phyloP scores from a whole-genome alignment of 2,888 invertebrate genomes.

The Lithosia quadra region DNA sequence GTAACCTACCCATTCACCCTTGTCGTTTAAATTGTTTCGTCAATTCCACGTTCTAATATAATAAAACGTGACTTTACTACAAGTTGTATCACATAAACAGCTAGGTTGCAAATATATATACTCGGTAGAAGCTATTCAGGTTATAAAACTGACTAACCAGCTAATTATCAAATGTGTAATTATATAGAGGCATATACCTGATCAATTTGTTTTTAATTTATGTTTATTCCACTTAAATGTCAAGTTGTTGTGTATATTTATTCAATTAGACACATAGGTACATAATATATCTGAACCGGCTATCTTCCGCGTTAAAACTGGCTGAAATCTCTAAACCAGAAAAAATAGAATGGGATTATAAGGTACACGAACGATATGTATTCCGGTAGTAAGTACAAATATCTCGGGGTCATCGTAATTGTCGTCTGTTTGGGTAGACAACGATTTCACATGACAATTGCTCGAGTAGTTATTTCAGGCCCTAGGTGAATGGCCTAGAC shows the following conservation, averaged over 20 bases:
- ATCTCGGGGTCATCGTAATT: conserved; percentile 44
- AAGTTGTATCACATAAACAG: conserved; percentile 30
- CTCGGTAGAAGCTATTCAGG: conserved; percentile 34
- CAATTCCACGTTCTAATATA: conserved; percentile 32
- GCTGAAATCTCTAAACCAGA: conserved; percentile 32
- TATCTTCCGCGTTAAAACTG: conserved; percentile 44
- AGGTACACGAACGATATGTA: conserved; percentile 58
- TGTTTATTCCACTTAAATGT: conserved; percentile 48
- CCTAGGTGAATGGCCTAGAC: conserved; percentile 80
- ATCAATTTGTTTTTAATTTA: conserved; percentile 55
- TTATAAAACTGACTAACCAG: conserved; percentile 45
- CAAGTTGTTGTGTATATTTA: conserved; percentile 39
- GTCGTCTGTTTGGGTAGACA: conserved; percentile 40
- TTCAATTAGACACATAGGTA: conserved; percentile 30
- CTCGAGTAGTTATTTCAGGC: conserved; percentile 61
- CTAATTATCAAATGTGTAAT: conserved; percentile 52
- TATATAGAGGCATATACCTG: conserved; percentile 44
- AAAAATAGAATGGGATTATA: conserved; percentile 43
- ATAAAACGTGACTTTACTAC: conserved; percentile 30
- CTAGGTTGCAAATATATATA: conserved; percentile 33
- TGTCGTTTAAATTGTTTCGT: conserved; percentile 16
- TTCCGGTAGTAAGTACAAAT: conserved; percentile 40
- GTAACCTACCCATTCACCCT: background rate
- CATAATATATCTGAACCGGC: conserved; percentile 30
- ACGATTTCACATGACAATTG: conserved; percentile 56